Base-by-base conservation (phyloP, 2,113 vertebrate genomes). In the Petromus typicus region DNA sequence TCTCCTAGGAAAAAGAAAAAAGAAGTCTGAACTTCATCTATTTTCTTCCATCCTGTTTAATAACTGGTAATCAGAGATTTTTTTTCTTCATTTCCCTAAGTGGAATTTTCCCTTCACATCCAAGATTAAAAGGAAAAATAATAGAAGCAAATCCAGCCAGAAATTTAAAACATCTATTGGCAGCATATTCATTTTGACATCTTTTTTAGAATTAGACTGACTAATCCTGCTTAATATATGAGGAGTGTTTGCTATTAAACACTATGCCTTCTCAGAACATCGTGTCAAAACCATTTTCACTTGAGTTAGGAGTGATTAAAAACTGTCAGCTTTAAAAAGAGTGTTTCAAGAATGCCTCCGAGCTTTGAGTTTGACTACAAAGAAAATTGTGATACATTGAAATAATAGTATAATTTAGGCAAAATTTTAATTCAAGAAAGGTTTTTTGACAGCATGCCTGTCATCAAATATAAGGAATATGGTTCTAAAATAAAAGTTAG, bases 271-370 rank as follows among this genome's bases (percentile, higher is more conserved):
- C 91, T 92, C 90, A 90, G 45, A 91, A 96, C 25, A 90, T 64
- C 95, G 86, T 97, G 96, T 97, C 97, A 96, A 96, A 98, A 96
- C 66, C 88, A 97, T 95, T 90, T 98, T 96, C 96, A 98, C 98
- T 94, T 95, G 64, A 97, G 92, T 96, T 96, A 90, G 85, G 54
- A 79, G 7, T 67, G 67, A 97, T 95, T 48, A 92, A 97, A 97
- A 95, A 91, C 96, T 95, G 95, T 86, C 95, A 95, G 95, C 88
- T 89, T 97, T 97, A 97, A 98, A 97, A 93, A 76, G 63, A 95
- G 76, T 97, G 82, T 95, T 95, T 98, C 96, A 87, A 97, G 84
- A 97, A 95, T 98, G 96, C 94, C 82, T 94, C 92, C 64, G 90
- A 97, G 91, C 95, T 97, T 96, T 95, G 54, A 81, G 0, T 98